A percentile compares a stretch with the other conserved stretches of the same genome.
Evolutionary conservation across 2,888 invertebrate genomes (phyloP).

Genomic region (Cantharis nigra): DNA sequence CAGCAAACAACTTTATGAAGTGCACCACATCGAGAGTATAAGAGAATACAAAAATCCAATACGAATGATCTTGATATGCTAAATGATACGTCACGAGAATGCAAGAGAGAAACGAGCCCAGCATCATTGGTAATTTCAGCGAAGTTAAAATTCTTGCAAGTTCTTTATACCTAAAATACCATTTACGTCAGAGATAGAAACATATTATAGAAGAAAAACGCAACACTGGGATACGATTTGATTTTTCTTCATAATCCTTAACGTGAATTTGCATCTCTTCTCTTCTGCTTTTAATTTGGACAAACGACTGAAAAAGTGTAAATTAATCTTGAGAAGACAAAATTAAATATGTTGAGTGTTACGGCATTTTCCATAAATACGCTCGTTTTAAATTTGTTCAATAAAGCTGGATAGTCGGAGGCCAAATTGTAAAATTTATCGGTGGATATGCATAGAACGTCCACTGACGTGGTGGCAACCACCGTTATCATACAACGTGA

Average conservation of each 20-base stretch:
- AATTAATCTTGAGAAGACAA: background rate
- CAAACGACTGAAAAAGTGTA: background rate
- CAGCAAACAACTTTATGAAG: slow-evolving; percentile 28
- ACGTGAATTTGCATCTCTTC: background rate
- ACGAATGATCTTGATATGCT: slow-evolving; percentile 27
- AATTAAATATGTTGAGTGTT: background rate
- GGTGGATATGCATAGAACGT: slow-evolving; percentile 30
- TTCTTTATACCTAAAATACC: background rate
- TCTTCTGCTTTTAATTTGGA: background rate
- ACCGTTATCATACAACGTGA: slow-evolving; percentile 35
- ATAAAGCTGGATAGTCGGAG: slow-evolving; percentile 24
- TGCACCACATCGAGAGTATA: slow-evolving; percentile 33
- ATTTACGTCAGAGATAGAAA: background rate
- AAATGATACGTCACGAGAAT: slow-evolving; percentile 26
- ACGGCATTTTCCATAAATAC: slow-evolving; percentile 32
- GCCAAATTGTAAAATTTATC: slow-evolving; percentile 23
- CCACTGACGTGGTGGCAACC: slow-evolving; percentile 27
- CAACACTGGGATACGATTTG: background rate
- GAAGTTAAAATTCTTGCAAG: background rate
- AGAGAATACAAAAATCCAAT: slow-evolving; percentile 13
- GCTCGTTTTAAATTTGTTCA: slow-evolving; percentile 23
- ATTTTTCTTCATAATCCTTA: background rate
- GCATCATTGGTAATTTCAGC: slow-evolving; percentile 17
- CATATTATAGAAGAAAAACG: background rate
- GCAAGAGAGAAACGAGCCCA: slow-evolving; percentile 27